Evolutionary conservation across 2,797 vertebrate genomes (phyloP).

Genomic region (Chloroceryle amazona): DNA sequence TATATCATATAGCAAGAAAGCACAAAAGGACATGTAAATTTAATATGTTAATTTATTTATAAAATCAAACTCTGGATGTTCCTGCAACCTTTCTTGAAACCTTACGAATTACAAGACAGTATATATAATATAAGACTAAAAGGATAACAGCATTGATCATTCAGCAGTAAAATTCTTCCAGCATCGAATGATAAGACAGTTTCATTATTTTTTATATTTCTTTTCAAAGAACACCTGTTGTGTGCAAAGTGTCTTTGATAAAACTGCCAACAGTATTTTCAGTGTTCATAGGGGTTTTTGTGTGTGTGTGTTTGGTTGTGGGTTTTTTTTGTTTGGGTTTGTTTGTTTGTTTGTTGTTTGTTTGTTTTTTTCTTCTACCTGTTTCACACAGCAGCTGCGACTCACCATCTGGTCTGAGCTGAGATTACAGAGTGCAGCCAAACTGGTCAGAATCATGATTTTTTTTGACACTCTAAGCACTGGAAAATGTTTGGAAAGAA

Average conservation of each 20-base stretch:
- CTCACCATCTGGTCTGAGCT: slow-evolving; percentile 53
- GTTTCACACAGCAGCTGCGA: slow-evolving; percentile 40
- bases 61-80: background rate
- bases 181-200: background rate
- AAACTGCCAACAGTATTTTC: slow-evolving; percentile 9
- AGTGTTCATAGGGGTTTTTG: background rate
- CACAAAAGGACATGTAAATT: background rate
- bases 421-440: slow-evolving; percentile 36
- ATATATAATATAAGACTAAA: background rate
- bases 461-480: slow-evolving; percentile 27
- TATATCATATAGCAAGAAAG: background rate
- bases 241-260: background rate
- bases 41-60: background rate
- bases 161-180: background rate
- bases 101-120: background rate
- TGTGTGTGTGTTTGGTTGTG: no score
- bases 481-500: slow-evolving; percentile 1
- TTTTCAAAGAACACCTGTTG: background rate
- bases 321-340: no score
- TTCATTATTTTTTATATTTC: background rate
- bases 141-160: background rate
- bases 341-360: background rate
- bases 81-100: background rate
- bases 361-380: background rate
- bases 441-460: slow-evolving; percentile 13